These are phyloP conservation scores for Paraplagusia blochii DNA, from an alignment of 2,113 vertebrate species.

Conservation along the genomic window DNA sequence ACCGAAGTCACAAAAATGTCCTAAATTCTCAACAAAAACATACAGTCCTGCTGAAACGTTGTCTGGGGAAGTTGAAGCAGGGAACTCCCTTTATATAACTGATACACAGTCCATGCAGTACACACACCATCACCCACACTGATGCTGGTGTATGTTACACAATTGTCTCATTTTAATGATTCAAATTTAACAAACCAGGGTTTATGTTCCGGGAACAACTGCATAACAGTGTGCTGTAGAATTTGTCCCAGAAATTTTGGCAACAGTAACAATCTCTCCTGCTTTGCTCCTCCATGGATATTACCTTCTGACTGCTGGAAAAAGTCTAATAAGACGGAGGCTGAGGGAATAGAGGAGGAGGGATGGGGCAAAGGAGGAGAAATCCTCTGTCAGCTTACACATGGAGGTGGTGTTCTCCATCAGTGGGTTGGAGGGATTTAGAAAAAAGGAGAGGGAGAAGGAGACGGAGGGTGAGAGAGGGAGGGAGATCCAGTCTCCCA, in stretches of 20 bases:
- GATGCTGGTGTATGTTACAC: no score
- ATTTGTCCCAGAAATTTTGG: constrained; percentile 6
- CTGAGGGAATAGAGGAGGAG: constrained; percentile 23
- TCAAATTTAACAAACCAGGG: no score
- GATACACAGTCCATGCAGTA: no score
- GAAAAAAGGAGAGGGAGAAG: constrained; percentile 6
- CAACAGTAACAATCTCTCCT: constrained; percentile 8
- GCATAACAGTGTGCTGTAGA: background rate
- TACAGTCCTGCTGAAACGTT: no score
- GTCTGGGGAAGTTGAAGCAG: no score
- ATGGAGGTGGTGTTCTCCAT: constrained; percentile 57
- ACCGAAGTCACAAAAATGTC: no score
- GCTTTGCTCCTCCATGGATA: constrained; percentile 18
- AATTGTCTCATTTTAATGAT: no score
- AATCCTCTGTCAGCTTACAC: constrained; percentile 49
- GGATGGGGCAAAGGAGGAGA: constrained; percentile 27
- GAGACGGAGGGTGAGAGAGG: background rate
- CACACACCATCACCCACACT: no score
- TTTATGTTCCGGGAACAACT: no score
- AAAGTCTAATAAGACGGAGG: constrained; percentile 21
- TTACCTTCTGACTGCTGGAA: constrained; percentile 35
- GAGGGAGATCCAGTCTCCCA: constrained; percentile 40
- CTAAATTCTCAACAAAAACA: no score
- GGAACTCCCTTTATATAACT: no score
- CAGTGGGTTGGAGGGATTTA: constrained; percentile 55